phyloP scores from a whole-genome alignment of 1,140 invertebrate species.

The Lutraria rhynchaena region DNA sequence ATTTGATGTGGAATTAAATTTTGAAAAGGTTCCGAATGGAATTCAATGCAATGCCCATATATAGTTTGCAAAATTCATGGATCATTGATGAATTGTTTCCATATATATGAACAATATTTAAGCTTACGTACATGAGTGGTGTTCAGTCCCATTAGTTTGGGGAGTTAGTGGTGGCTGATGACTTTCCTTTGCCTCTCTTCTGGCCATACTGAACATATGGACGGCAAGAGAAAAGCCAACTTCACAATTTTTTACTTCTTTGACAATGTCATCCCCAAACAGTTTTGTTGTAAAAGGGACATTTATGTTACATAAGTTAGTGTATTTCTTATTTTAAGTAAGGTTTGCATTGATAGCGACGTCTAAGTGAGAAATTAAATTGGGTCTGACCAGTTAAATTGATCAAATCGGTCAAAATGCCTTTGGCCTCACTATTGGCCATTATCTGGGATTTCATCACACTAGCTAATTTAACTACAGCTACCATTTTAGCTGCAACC shows the following conservation, averaged over 20 bases:
- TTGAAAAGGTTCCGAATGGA: too few species aligned
- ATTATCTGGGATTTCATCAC: constrained; percentile 27
- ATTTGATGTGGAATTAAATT: constrained; percentile 9
- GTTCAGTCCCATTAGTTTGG: constrained; percentile 24
- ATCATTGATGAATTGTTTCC: too few species aligned
- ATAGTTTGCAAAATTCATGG: too few species aligned
- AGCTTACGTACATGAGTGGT: background rate
- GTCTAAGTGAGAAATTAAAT: constrained; percentile 5
- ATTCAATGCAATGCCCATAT: too few species aligned
- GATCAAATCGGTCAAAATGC: background rate
- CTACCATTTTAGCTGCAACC: constrained; percentile 25
- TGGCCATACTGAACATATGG: background rate
- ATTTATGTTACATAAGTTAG: background rate
- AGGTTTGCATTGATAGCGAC: constrained; percentile 12
- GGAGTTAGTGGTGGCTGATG: constrained; percentile 1
- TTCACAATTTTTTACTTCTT: constrained; percentile 35
- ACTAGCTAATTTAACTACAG: constrained; percentile 18
- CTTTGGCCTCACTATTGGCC: background rate
- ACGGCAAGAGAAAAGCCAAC: background rate
- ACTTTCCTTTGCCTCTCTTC: background rate
- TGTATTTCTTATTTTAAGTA: constrained; percentile 31
- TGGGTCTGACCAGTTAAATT: constrained; percentile 15
- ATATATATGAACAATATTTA: too few species aligned
- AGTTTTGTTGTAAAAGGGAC: constrained; percentile 3
- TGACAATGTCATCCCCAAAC: constrained; percentile 39